Percentiles rank a stretch among this genome's conserved stretches.
Evolutionary conservation across 2,888 invertebrate species (phyloP).

Genomic region (Eupeodes luniger): DNA sequence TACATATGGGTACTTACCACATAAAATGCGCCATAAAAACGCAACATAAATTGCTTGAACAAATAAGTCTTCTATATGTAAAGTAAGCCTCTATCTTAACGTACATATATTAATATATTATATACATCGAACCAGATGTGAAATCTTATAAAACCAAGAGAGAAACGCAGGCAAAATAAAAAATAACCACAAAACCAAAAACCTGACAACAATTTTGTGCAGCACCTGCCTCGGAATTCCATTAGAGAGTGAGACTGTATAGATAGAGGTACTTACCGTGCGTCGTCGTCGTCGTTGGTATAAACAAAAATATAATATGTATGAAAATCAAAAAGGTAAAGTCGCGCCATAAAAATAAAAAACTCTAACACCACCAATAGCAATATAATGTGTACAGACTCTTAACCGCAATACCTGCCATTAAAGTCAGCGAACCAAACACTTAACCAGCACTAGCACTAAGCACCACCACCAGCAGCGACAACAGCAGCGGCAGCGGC

Average conservation of each 20-base stretch:
- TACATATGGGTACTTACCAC: conserved; percentile 1
- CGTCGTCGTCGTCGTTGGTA: not conserved
- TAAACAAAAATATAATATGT: conserved; percentile 12
- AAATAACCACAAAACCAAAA: conserved; percentile 37
- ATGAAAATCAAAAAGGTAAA: conserved; percentile 58
- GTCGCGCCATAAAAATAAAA: conserved; percentile 63
- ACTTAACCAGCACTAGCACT: conserved; percentile 26
- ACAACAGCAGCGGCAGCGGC: not conserved
- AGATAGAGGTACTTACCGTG: not conserved
- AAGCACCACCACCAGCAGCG: conserved; percentile 9
- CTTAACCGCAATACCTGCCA: conserved; percentile 39
- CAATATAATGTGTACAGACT: conserved; percentile 12
- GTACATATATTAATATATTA: not conserved
- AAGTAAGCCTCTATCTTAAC: not conserved
- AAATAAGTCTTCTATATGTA: not conserved
- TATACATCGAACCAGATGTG: conserved; percentile 30
- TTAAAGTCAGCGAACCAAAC: conserved; percentile 64
- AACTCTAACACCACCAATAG: conserved; percentile 28
- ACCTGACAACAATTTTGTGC: conserved; percentile 44
- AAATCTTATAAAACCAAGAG: conserved; percentile 21
- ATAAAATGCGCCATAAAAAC: conserved; percentile 47
- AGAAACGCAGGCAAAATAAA: conserved; percentile 29
- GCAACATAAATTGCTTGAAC: conserved; percentile 46
- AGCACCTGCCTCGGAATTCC: conserved; percentile 68
- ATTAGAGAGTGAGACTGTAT: conserved; percentile 30